Percentiles rank a stretch among this genome's conserved stretches.
phyloP scores from a whole-genome alignment of 2,797 vertebrate genomes.

The Vultur gryphus region DNA sequence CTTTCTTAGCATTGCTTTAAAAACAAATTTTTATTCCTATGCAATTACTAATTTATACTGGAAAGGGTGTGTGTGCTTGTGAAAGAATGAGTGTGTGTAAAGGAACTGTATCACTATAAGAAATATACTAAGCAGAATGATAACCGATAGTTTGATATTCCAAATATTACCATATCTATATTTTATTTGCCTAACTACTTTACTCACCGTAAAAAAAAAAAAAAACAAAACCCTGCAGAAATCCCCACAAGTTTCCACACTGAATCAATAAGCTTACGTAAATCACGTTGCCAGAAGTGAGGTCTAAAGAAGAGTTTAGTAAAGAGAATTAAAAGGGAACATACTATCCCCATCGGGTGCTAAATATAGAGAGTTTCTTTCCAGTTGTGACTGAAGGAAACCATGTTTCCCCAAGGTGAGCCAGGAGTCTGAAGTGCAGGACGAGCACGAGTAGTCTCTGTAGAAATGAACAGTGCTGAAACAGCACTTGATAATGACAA shows the following conservation, averaged over 20 bases:
- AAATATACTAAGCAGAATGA: background rate
- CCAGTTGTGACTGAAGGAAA: background rate
- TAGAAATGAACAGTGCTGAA: background rate
- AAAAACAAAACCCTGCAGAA: background rate
- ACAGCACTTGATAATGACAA: background rate
- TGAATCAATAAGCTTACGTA: background rate
- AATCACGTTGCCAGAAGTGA: background rate
- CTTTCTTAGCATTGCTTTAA: background rate
- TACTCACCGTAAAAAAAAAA: background rate
- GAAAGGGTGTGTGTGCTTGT: background rate
- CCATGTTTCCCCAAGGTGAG: background rate
- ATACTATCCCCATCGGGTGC: background rate
- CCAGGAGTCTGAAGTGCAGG: background rate
- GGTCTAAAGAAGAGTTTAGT: background rate
- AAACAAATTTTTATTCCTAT: background rate
- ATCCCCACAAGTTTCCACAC: background rate
- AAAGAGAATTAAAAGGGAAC: background rate
- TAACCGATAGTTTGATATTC: background rate
- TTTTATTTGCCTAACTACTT: background rate
- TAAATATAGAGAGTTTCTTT: background rate
- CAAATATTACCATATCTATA: background rate
- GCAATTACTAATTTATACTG: background rate
- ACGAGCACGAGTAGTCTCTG: fast-evolving
- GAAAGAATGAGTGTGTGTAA: background rate
- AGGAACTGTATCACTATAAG: background rate